Evolutionary conservation across 2,888 invertebrate genomes (phyloP).

Genomic region (Cotesia congregata): DNA sequence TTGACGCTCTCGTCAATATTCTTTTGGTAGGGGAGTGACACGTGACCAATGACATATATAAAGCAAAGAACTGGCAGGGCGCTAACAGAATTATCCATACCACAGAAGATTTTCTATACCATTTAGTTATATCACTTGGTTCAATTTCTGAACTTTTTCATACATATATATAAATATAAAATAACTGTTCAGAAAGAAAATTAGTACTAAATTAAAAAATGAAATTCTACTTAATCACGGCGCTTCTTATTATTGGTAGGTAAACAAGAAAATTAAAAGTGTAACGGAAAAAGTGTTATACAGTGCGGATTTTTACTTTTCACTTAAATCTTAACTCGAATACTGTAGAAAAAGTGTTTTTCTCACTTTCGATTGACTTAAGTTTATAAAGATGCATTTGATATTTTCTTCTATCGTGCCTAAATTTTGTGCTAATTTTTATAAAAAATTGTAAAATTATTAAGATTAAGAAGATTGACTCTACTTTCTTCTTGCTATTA

Average conservation of each 20-base stretch:
- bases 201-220: neutral
- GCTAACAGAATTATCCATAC: conserved; percentile 66
- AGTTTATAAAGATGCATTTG: neutral
- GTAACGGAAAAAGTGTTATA: conserved; percentile 19
- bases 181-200: neutral
- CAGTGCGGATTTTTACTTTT: conserved; percentile 21
- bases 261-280: neutral
- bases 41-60: conserved; percentile 70
- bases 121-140: conserved; percentile 40
- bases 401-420: neutral
- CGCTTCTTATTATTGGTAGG: neutral
- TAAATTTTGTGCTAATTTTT: conserved; percentile 6
- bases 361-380: neutral
- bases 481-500: conserved; percentile 24
- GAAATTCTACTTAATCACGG: neutral
- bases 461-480: conserved; percentile 24
- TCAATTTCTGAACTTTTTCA: conserved; percentile 39
- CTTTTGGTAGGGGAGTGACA: conserved; percentile 59
- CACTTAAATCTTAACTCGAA: too few species aligned
- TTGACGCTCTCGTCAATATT: conserved; percentile 44
- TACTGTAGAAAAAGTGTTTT: too few species aligned
- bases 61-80: conserved; percentile 66
- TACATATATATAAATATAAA: conserved; percentile 9
- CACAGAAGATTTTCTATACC: conserved; percentile 47
- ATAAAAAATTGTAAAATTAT: conserved; percentile 21